Percentiles rank a stretch among this genome's conserved stretches.
Conservation (phyloP, 2,888 invertebrate species). For the Rhyacophila evoluta region DNA sequence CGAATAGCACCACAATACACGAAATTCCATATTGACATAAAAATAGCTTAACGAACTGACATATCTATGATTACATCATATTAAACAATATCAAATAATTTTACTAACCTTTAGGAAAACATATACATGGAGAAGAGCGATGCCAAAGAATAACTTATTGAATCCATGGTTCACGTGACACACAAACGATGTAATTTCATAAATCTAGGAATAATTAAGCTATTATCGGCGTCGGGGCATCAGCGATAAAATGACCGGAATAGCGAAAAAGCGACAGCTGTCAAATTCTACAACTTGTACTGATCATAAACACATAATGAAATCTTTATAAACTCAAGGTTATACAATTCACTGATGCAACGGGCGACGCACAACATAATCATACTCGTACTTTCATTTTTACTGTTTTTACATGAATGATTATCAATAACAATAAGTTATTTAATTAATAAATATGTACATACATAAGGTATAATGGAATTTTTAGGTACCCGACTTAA, state of each 20-base stretch:
- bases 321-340: not conserved
- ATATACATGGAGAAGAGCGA: not conserved
- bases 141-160: slow-evolving; percentile 2
- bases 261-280: slow-evolving; percentile 25
- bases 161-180: slow-evolving; percentile 27
- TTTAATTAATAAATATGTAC: too few relatives aligned
- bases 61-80: slow-evolving; percentile 41
- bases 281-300: not conserved
- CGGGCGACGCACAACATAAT: too few relatives aligned
- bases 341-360: too few relatives aligned
- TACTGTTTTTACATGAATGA: too few relatives aligned
- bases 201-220: slow-evolving; percentile 20
- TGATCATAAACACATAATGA: not conserved
- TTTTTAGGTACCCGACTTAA: too few relatives aligned
- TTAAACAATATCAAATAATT: slow-evolving; percentile 37
- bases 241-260: not conserved
- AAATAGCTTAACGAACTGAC: slow-evolving; percentile 13
- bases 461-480: too few relatives aligned
- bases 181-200: slow-evolving; percentile 30
- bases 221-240: slow-evolving; percentile 8
- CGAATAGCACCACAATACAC: too few relatives aligned
- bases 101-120: slow-evolving; percentile 40
- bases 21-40: too few relatives aligned
- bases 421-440: too few relatives aligned
- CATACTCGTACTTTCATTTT: too few relatives aligned